These are phyloP conservation scores for Anthoscopus minutus DNA, from an alignment of 2,113 vertebrate genomes.

Conservation along the genomic window DNA sequence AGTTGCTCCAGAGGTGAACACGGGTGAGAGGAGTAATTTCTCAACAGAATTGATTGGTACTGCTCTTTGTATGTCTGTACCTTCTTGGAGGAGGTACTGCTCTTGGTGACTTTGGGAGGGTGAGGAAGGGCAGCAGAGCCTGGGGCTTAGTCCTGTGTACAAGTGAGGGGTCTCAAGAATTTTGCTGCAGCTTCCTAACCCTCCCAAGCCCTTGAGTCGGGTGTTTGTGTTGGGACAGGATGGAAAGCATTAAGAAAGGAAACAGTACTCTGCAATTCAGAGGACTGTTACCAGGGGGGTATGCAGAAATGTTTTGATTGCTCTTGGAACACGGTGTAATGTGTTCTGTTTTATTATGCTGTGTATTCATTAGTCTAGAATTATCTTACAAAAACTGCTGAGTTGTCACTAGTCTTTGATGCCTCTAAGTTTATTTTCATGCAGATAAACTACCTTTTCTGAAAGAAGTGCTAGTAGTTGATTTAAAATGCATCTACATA, in stretches of 20 bases:
- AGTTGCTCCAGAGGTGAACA: background rate
- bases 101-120: background rate
- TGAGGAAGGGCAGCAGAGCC: background rate
- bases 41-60: background rate
- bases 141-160: background rate
- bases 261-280: background rate
- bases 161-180: background rate
- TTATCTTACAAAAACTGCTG: background rate
- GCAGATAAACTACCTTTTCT: background rate
- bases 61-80: background rate
- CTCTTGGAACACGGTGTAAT: background rate
- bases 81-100: background rate
- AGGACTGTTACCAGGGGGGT: rapidly evolving
- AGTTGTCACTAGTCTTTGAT: background rate
- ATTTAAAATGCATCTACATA: background rate
- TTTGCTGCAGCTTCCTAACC: background rate
- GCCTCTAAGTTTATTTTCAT: background rate
- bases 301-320: background rate
- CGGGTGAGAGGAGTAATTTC: background rate
- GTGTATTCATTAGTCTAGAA: background rate
- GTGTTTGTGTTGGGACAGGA: background rate
- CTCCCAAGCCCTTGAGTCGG: background rate
- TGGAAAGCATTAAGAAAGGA: background rate
- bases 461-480: background rate
- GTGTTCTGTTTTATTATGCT: background rate